phyloP scores from a whole-genome alignment of 2,888 invertebrate species.

The Lasioglossum morio region DNA sequence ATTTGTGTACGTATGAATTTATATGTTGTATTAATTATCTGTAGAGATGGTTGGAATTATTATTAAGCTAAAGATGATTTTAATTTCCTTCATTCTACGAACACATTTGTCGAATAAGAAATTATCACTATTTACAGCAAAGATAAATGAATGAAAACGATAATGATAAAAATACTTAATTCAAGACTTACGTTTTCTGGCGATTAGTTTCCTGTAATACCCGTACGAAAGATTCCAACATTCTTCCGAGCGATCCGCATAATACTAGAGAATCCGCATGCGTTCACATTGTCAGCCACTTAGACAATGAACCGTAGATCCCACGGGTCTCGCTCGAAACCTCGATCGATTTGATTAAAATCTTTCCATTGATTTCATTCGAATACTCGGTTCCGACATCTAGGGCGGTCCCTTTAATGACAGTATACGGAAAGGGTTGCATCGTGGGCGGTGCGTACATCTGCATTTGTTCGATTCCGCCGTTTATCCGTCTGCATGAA shows the following conservation, averaged over 20 bases:
- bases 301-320: slow-evolving; percentile 49
- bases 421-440: slow-evolving; percentile 45
- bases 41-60: too few species aligned
- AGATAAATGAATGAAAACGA: too few species aligned
- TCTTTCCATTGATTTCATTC: slow-evolving; percentile 52
- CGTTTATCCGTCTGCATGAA: slow-evolving; percentile 43
- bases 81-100: too few species aligned
- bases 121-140: too few species aligned
- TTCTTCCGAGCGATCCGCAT: background rate
- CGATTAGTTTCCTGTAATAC: background rate
- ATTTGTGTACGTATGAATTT: too few species aligned
- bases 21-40: too few species aligned
- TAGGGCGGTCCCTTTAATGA: slow-evolving; percentile 63
- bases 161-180: too few species aligned
- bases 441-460: slow-evolving; percentile 60
- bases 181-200: background rate
- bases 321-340: slow-evolving; percentile 33
- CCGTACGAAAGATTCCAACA: background rate
- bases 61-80: too few species aligned
- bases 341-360: slow-evolving; percentile 56
- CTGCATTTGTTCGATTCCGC: slow-evolving; percentile 51
- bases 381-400: slow-evolving; percentile 47
- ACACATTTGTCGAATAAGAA: too few species aligned
- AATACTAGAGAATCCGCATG: background rate
- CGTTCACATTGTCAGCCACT: slow-evolving; percentile 4